Percentiles rank a stretch among this genome's conserved stretches.
phyloP scores from a whole-genome alignment of 2,113 vertebrate species.

The Helogale parvula region DNA sequence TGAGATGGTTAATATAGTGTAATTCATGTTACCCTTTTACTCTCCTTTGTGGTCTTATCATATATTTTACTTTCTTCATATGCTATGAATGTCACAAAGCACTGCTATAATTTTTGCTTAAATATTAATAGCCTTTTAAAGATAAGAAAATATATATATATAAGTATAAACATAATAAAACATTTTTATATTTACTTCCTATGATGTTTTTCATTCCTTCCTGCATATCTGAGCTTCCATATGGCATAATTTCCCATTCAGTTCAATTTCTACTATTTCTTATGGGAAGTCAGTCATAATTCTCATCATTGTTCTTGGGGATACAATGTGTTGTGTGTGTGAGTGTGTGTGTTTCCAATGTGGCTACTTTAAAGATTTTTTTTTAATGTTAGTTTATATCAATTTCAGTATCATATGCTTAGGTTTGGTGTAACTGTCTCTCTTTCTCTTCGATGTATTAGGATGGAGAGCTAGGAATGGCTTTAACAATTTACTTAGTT shows the following conservation, averaged over 20 bases:
- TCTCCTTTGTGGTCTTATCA: background rate
- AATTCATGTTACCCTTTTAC: background rate
- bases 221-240: background rate
- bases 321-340: background rate
- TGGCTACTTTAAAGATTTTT: background rate
- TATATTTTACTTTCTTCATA: background rate
- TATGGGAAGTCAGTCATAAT: background rate
- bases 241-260: background rate
- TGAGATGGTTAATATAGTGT: background rate
- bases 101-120: background rate
- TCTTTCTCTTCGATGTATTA: background rate
- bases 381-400: background rate
- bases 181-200: background rate
- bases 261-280: background rate
- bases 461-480: background rate
- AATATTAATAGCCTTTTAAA: background rate
- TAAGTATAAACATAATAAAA: background rate
- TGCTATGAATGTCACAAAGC: background rate
- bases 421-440: background rate
- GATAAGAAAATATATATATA: background rate
- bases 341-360: background rate
- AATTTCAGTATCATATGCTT: background rate
- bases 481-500: background rate
- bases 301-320: background rate
- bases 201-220: background rate